phyloP scores from a whole-genome alignment of 2,113 vertebrate genomes.

The Oophaga pumilio region DNA sequence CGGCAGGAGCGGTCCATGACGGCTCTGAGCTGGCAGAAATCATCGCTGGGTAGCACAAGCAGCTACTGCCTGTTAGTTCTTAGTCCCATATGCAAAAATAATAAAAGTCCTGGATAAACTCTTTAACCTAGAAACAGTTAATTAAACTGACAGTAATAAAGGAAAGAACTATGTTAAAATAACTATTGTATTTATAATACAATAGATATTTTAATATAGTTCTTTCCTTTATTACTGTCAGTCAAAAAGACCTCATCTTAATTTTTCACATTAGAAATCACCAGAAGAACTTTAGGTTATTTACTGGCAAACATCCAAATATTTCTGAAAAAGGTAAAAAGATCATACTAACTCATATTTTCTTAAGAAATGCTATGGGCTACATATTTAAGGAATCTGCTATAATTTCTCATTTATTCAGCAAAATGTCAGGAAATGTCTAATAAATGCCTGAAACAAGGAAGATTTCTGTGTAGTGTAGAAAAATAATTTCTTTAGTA shows the following conservation, averaged over 20 bases:
- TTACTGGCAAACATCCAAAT: constrained; percentile 9
- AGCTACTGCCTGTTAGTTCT: no score
- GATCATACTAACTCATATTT: not conserved
- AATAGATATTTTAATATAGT: not conserved
- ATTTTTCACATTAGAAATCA: not conserved
- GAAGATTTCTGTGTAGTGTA: constrained; percentile 2
- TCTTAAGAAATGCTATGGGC: not conserved
- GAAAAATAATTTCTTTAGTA: not conserved
- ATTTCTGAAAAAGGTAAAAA: not conserved
- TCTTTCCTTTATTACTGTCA: not conserved
- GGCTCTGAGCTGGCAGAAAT: no score
- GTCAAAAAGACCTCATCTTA: not conserved
- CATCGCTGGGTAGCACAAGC: no score
- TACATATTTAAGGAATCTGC: constrained; percentile 19
- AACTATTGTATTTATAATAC: not conserved
- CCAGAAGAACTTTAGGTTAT: not conserved
- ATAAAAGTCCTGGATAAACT: no score
- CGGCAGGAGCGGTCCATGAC: no score
- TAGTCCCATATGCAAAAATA: no score
- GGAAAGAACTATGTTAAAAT: not conserved
- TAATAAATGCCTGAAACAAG: constrained; percentile 4
- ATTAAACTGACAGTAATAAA: not conserved
- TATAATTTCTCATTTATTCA: constrained; percentile 6
- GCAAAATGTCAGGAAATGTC: constrained; percentile 10
- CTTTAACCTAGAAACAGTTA: not conserved